phyloP scores from a whole-genome alignment of 2,888 invertebrate genomes.

The Troides aeacus region DNA sequence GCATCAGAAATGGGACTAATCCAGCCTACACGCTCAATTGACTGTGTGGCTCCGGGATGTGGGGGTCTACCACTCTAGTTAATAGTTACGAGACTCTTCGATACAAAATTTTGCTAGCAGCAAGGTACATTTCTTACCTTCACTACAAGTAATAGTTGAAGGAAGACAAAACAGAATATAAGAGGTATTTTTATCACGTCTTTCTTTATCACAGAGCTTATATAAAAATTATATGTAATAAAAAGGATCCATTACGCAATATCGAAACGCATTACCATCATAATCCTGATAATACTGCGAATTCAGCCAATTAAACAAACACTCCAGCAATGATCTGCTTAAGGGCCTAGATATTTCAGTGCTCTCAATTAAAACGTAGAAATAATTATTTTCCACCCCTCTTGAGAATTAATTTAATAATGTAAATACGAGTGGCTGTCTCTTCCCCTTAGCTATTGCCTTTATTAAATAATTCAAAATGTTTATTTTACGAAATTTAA shows the following conservation, averaged over 20 bases:
- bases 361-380: conserved; percentile 75
- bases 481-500: conserved; percentile 32
- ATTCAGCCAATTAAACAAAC: conserved; percentile 35
- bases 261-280: conserved; percentile 1
- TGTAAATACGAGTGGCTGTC: conserved; percentile 62
- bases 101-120: not conserved
- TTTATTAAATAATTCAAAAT: conserved; percentile 50
- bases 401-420: conserved; percentile 74
- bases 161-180: not conserved
- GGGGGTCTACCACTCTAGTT: conserved; percentile 70
- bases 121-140: not conserved
- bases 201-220: not conserved
- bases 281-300: conserved; percentile 30
- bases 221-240: too few species aligned
- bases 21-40: conserved; percentile 72
- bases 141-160: not conserved
- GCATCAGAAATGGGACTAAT: conserved; percentile 66
- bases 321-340: conserved; percentile 58
- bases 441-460: conserved; percentile 44
- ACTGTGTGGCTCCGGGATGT: conserved; percentile 69
- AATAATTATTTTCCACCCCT: conserved; percentile 75
- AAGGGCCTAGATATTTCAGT: conserved; percentile 69
- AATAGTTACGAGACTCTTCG: conserved; percentile 20
- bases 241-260: too few species aligned
- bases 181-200: not conserved